Evolutionary conservation across 2,888 invertebrate species (phyloP).

Genomic region (Bombylius discolor): DNA sequence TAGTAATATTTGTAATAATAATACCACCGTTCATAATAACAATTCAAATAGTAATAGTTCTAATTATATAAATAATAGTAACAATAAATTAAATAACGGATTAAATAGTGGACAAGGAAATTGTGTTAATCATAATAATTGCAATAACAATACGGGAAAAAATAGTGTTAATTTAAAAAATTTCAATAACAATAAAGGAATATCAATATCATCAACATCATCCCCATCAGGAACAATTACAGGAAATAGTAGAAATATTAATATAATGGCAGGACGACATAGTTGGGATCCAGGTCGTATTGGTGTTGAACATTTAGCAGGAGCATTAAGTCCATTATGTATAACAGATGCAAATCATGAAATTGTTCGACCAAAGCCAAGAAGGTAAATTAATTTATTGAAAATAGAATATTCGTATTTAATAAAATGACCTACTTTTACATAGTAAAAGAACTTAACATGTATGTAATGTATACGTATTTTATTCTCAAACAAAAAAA

Average conservation of each 20-base stretch:
- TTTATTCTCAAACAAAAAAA: too few relatives aligned
- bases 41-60: slow-evolving; percentile 1
- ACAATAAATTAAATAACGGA: not conserved
- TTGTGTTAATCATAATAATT: not conserved
- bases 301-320: slow-evolving; percentile 46
- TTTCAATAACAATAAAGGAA: not conserved
- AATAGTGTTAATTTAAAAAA: not conserved
- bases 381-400: slow-evolving; percentile 45
- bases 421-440: too few relatives aligned
- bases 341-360: slow-evolving; percentile 67
- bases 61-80: not conserved
- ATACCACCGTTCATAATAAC: not conserved
- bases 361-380: slow-evolving; percentile 72
- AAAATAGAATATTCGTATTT: too few relatives aligned
- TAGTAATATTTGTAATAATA: too few relatives aligned
- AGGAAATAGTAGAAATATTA: slow-evolving; percentile 1
- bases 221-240: not conserved
- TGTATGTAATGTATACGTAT: too few relatives aligned
- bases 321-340: slow-evolving; percentile 50
- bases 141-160: not conserved
- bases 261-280: slow-evolving; percentile 30
- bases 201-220: not conserved
- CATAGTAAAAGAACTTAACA: too few relatives aligned
- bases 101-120: not conserved
- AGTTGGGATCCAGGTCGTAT: slow-evolving; percentile 37